Base-by-base conservation (phyloP, 1,140 invertebrate species). In the Trypoxylus dichotomus region DNA sequence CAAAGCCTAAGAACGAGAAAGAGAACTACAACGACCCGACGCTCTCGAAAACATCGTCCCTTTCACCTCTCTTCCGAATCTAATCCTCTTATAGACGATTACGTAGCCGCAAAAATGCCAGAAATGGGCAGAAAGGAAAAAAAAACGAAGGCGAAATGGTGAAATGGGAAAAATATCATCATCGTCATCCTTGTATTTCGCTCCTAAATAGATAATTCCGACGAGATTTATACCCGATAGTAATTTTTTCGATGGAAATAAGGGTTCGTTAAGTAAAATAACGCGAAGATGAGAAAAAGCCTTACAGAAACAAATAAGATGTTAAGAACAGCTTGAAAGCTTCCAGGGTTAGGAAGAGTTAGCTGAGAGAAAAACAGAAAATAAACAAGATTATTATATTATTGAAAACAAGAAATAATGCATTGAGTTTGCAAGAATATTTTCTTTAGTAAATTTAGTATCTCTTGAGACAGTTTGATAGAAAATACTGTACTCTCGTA, bases 191-290 rank as follows among this genome's bases (percentile, higher is more conserved):
- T 54, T 54, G 47, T 54, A 54, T 54, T 54, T 54, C 47, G n/a
- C 19, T 54, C 47, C 47, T 54, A 54, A 54, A 54, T 54, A 54
- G 47, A 54, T 54, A 54, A 54, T 54, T 54, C 47, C 47, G 47
- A 54, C 47, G 47, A 54, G 47, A 54, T 54, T 54, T 54, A 54
- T 54, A 54, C 47, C n/a, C 47, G 47, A 54, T 54, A 54, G 47
- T 54, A 54, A 54, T 54, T 54, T 54, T 54, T 54, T 54, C 47
- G 47, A 54, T 54, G 47, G 47, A 54, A 54, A 54, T 54, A 54
- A 54, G 47, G 47, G 47, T 54, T 54, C 15, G 47, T 15, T 54
- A 54, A 15, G 47, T 54, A 54, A 54, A 54, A 19, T 54, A 54
- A 54, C 47, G 47, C n/a, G 47, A n/a, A 54, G 47, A 54, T 19